These are phyloP conservation scores for Synergus laeviventris DNA, from an alignment of 2,888 invertebrate species.

Conservation along the genomic window DNA sequence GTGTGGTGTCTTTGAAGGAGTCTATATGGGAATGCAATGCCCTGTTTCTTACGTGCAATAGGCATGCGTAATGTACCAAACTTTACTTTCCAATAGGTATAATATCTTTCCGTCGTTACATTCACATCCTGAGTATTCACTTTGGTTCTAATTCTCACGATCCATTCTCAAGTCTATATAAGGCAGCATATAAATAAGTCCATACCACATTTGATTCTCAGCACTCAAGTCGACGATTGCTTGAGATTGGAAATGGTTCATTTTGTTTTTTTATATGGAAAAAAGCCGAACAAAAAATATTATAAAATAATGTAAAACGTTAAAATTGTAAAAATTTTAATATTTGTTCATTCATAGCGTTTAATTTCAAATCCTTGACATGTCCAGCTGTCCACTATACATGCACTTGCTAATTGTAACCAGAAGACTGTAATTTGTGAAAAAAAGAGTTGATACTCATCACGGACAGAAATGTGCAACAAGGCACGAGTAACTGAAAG, in stretches of 20 bases:
- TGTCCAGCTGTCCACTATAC: neutral
- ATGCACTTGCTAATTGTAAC: neutral
- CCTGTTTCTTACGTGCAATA: neutral
- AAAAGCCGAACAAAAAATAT: neutral
- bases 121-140: constrained; percentile 4
- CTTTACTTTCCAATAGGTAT: constrained; percentile 1
- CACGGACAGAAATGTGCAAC: constrained; percentile 7
- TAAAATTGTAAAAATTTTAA: too few species aligned
- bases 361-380: neutral
- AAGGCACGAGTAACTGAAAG: constrained; percentile 31
- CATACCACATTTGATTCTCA: neutral
- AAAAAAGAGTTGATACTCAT: constrained; percentile 27
- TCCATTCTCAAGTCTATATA: neutral
- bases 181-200: neutral
- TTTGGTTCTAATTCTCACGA: neutral
- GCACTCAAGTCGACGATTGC: neutral
- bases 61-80: neutral
- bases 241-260: neutral
- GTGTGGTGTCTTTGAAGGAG: neutral
- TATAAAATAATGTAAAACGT: too few species aligned
- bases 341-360: neutral
- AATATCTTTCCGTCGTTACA: neutral
- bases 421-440: constrained; percentile 22
- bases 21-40: neutral
- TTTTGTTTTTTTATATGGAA: neutral